Evolutionary conservation across 2,888 invertebrate genomes (phyloP).

Genomic region (Euzophera pinguis): DNA sequence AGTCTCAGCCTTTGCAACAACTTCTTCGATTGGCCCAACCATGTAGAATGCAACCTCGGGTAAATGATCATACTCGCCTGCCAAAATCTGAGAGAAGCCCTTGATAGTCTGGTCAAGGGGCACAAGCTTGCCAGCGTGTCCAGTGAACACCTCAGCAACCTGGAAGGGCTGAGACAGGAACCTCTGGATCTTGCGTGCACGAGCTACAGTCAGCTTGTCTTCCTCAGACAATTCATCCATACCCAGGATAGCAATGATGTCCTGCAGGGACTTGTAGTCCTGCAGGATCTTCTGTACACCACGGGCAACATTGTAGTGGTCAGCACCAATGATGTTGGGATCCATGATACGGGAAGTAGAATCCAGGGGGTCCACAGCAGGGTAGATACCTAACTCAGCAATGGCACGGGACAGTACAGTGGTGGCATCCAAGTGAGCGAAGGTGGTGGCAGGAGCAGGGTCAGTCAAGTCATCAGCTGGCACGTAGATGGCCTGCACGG

Average conservation of each 20-base stretch:
- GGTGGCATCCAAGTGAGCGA: slow-evolving; percentile 96
- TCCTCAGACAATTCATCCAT: slow-evolving; percentile 94
- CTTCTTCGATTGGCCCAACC: slow-evolving; percentile 94
- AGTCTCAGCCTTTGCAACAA: slow-evolving; percentile 87
- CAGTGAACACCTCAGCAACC: slow-evolving; percentile 95
- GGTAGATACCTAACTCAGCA: slow-evolving; percentile 96
- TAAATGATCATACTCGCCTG: slow-evolving; percentile 90
- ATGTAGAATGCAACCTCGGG: slow-evolving; percentile 96
- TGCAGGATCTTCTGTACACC: slow-evolving; percentile 94
- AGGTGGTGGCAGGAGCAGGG: slow-evolving; percentile 97
- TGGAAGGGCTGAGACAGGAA: slow-evolving; percentile 95
- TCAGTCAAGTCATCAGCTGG: slow-evolving; percentile 98
- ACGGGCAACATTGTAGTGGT: slow-evolving; percentile 93
- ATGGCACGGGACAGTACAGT: slow-evolving; percentile 95
- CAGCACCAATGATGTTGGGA: slow-evolving; percentile 92
- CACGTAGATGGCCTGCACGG: slow-evolving; percentile 97
- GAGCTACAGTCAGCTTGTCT: slow-evolving; percentile 92
- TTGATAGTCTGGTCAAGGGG: slow-evolving; percentile 90
- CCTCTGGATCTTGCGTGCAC: slow-evolving; percentile 94
- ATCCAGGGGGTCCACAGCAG: slow-evolving; percentile 96
- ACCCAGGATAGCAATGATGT: slow-evolving; percentile 97
- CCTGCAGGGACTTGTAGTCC: slow-evolving; percentile 86
- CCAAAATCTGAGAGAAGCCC: slow-evolving; percentile 90
- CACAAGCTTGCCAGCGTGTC: slow-evolving; percentile 92
- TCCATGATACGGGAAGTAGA: slow-evolving; percentile 97